phyloP scores from a whole-genome alignment of 1,140 invertebrate genomes.

The Amyelois transitella region DNA sequence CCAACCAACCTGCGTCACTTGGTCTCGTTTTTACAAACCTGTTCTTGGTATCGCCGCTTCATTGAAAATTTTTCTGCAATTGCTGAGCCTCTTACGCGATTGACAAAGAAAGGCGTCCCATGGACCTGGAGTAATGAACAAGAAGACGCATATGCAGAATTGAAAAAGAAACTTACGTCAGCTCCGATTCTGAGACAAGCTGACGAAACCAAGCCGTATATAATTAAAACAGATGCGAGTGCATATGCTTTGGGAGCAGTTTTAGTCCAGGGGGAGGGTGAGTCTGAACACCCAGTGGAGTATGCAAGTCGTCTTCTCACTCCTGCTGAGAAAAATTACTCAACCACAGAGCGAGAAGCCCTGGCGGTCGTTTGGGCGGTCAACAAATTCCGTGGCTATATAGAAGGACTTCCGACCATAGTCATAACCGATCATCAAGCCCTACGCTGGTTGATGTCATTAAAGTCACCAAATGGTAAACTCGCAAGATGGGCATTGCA shows the following conservation, averaged over 20 bases:
- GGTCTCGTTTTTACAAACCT: constrained; percentile 24
- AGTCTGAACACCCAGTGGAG: constrained; percentile 49
- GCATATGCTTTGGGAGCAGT: constrained; percentile 41
- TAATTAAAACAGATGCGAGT: constrained; percentile 35
- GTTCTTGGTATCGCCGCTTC: constrained; percentile 32
- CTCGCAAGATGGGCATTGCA: constrained; percentile 64
- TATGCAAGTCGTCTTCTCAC: constrained; percentile 57
- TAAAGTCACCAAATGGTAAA: constrained; percentile 55
- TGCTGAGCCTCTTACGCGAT: constrained; percentile 14
- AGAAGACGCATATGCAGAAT: not conserved
- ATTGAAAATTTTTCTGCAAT: constrained; percentile 20
- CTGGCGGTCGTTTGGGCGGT: too few relatives aligned
- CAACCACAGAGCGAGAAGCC: constrained; percentile 56
- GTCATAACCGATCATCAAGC: constrained; percentile 64
- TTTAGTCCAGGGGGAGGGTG: constrained; percentile 40
- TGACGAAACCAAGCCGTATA: constrained; percentile 22
- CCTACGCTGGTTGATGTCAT: constrained; percentile 62
- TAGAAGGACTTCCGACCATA: constrained; percentile 34
- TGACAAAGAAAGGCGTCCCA: constrained; percentile 14
- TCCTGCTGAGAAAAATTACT: constrained; percentile 60
- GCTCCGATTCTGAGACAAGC: constrained; percentile 22
- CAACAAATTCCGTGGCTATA: constrained; percentile 54
- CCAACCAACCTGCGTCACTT: too few relatives aligned
- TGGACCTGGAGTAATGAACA: constrained; percentile 9
- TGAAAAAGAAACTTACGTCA: constrained; percentile 3